These are phyloP conservation scores for Palythoa caribaeorum DNA, from an alignment of 92 coral and sea anemone species.

Conservation along the genomic window DNA sequence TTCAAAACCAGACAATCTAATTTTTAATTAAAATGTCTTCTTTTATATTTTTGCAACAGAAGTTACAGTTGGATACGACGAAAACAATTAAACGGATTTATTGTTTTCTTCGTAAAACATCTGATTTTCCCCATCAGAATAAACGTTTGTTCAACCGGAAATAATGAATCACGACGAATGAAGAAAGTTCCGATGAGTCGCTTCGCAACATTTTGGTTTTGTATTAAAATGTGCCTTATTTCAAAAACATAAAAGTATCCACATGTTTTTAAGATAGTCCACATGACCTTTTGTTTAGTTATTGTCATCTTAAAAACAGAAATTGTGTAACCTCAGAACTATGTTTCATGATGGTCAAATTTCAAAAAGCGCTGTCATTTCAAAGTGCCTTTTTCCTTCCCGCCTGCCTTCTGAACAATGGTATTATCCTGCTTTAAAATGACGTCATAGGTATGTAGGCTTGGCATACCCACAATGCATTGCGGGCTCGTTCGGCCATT, in stretches of 20 bases:
- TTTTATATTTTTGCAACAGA: background rate
- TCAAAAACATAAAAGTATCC: background rate
- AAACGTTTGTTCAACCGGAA: slow-evolving; percentile 8
- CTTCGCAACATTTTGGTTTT: background rate
- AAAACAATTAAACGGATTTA: background rate
- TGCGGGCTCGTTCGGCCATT: slow-evolving; percentile 76
- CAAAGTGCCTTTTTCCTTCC: slow-evolving; percentile 15
- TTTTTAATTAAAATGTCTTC: background rate
- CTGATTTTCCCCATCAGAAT: slow-evolving; percentile 19
- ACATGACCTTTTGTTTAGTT: background rate
- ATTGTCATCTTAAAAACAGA: background rate
- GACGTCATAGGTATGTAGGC: slow-evolving; percentile 97
- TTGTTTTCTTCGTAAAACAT: slow-evolving; percentile 13
- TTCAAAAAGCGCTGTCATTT: slow-evolving; percentile 13
- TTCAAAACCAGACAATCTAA: background rate
- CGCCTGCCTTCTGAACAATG: slow-evolving; percentile 61
- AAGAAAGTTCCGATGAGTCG: slow-evolving; percentile 13
- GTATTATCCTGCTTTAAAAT: slow-evolving; percentile 54
- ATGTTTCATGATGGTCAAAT: slow-evolving; percentile 15
- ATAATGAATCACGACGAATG: background rate
- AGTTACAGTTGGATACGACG: background rate
- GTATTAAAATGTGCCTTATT: background rate
- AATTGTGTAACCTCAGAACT: slow-evolving; percentile 21
- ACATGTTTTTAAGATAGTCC: slow-evolving; percentile 10
- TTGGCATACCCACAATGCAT: slow-evolving; percentile 86